Evolutionary conservation across 2,888 invertebrate species (phyloP), one percentile per base, ranked within the genome.

Genomic region (Paralinhomoeus sp.): DNA sequence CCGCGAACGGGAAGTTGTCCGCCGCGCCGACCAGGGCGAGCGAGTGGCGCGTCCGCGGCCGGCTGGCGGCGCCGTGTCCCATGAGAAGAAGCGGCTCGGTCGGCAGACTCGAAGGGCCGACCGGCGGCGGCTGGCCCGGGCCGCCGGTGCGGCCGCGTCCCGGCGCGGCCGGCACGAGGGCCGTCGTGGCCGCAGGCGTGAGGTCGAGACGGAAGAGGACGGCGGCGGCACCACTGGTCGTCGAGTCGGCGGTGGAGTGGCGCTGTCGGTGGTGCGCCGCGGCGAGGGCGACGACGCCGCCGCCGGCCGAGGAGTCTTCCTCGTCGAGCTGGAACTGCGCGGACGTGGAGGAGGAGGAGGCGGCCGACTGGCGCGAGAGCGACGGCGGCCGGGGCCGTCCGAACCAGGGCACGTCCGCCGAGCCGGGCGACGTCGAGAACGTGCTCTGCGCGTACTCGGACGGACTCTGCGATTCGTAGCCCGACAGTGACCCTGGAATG

Each of bases 351-450:
- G 22, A 22, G 20, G 20, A 17, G 20, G 40, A n/a, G 9, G 23
- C 20, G 12, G 3, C 5, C n/a, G n/a, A n/a, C n/a, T n/a, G n/a
- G n/a, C n/a, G n/a, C n/a, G n/a, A n/a, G n/a, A n/a, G n/a, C n/a
- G n/a, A n/a, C n/a, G 23, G 7, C 24, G 22, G 23, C 22, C 9
- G n/a, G 3, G 3, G 22, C 18, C 13, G 3, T 15, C 5, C 15
- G 24, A 21, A n/a, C 22, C 22, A 21, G 23, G 17, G 33, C 15
- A 36, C 15, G 21, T 33, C 40, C 7, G 3, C 24, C 2, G 44
- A 37, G 17, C 17, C 34, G 5, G 46, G 46, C 2, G 46, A 46
- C 9, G 43, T 44, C n/a, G 43, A 40, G 33, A 46, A 46, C n/a
- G 39, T 44, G 40, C 44, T 44, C 39, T 22, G 27, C 24, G 40